A percentile compares a stretch with the other conserved stretches of the same genome.
These are phyloP conservation scores for Enteromius afrohamiltoni DNA, from an alignment of 2,797 vertebrate species.

Conservation along the genomic window DNA sequence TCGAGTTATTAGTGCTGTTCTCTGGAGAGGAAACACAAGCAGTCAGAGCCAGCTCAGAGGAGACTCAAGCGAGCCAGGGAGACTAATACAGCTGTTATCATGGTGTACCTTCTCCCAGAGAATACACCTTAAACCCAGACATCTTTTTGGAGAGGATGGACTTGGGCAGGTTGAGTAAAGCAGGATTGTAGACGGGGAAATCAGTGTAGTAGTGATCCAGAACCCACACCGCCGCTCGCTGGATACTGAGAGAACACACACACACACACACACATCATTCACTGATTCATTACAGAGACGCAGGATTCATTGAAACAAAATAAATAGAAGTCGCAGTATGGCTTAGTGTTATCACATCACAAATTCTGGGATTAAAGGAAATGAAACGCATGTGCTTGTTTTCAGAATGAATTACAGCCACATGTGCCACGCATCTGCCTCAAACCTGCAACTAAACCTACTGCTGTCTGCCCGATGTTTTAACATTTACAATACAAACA, in stretches of 20 bases:
- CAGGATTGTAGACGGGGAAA: slow-evolving; percentile 93
- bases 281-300: not conserved
- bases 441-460: not conserved
- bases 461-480: not conserved
- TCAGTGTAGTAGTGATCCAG: slow-evolving; percentile 95
- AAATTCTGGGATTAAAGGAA: not conserved
- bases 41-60: not conserved
- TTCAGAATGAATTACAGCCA: not conserved
- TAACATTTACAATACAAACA: not conserved
- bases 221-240: slow-evolving; percentile 90
- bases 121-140: slow-evolving; percentile 95
- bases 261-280: not conserved
- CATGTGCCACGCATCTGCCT: not conserved
- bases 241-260: slow-evolving; percentile 80
- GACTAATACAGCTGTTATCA: no score
- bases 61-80: not conserved
- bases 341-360: not conserved
- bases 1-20: slow-evolving; percentile 87
- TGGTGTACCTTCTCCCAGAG: slow-evolving; percentile 87
- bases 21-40: slow-evolving; percentile 69
- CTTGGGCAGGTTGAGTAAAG: slow-evolving; percentile 92
- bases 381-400: no score
- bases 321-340: not conserved
- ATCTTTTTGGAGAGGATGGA: slow-evolving; percentile 94
- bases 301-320: not conserved